These are phyloP conservation scores for Melanerpes formicivorus DNA, from an alignment of 2,113 vertebrate species.

Conservation along the genomic window DNA sequence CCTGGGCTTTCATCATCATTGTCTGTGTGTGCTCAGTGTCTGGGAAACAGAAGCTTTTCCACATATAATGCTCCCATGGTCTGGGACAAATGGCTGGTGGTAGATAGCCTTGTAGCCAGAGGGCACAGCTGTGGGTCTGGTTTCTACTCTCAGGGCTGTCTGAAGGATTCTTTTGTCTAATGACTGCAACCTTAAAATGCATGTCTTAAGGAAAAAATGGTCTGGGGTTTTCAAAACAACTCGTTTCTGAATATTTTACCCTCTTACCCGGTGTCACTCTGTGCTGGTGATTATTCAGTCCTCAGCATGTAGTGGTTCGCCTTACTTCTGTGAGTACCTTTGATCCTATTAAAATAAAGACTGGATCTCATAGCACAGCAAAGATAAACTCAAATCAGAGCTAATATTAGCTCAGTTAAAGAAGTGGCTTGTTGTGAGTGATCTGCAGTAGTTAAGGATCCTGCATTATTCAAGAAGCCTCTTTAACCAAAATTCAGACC, in stretches of 20 bases:
- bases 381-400: not conserved
- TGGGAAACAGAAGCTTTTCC: not conserved
- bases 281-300: not conserved
- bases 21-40: not conserved
- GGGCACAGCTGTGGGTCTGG: not conserved
- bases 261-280: not conserved
- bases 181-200: not conserved
- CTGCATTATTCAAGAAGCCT: not conserved
- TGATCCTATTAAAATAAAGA: not conserved
- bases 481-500: not conserved
- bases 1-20: not conserved
- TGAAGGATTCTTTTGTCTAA: not conserved
- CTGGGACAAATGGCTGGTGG: not conserved
- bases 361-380: not conserved
- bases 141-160: not conserved
- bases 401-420: not conserved
- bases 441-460: not conserved
- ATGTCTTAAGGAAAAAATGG: not conserved
- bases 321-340: not conserved
- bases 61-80: not conserved
- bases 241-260: not conserved
- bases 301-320: not conserved
- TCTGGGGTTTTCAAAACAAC: not conserved
- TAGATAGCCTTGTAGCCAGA: not conserved
- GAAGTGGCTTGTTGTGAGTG: not conserved